These are phyloP conservation scores for Philonicus albiceps DNA, from an alignment of 2,888 invertebrate genomes.

Conservation along the genomic window DNA sequence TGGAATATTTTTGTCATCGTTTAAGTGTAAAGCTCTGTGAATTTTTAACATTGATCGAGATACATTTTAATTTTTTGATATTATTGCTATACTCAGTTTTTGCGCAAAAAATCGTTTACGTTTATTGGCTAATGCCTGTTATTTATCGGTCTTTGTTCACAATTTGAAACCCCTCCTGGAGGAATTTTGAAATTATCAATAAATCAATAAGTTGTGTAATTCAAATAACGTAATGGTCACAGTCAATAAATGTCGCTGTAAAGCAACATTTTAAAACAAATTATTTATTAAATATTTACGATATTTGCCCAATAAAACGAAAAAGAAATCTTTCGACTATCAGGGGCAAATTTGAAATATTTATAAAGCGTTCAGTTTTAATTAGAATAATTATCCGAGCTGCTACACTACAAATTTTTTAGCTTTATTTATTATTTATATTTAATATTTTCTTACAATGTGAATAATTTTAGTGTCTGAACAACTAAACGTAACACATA, in stretches of 20 bases:
- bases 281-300: too few species aligned
- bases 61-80: neutral
- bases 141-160: neutral
- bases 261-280: too few species aligned
- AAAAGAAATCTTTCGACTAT: too few species aligned
- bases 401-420: too few species aligned
- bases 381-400: too few species aligned
- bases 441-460: too few species aligned
- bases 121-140: neutral
- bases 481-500: too few species aligned
- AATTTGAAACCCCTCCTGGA: neutral
- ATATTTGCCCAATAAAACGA: too few species aligned
- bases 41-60: constrained; percentile 27
- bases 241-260: neutral
- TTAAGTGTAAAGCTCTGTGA: neutral
- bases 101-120: neutral
- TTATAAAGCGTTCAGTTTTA: too few species aligned
- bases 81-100: neutral
- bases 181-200: neutral
- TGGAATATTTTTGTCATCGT: neutral
- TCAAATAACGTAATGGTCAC: neutral
- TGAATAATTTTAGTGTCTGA: neutral
- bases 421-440: too few species aligned
- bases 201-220: neutral
- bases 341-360: too few species aligned